Conservation (phyloP, 2,888 invertebrate species). For the Seira musarum region DNA sequence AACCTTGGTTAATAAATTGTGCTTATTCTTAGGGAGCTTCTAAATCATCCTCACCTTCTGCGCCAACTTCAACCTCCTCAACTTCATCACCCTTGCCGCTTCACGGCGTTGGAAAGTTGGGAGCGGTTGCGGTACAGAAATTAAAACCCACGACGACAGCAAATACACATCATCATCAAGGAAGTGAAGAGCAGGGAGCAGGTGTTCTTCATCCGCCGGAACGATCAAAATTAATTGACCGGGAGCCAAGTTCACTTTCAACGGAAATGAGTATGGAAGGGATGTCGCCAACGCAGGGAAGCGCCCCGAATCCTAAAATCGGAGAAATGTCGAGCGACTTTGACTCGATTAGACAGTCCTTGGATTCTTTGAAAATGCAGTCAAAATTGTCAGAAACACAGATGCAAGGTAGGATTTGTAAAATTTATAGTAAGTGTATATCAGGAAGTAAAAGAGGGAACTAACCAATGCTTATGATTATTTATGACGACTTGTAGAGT, state of each 20-base stretch:
- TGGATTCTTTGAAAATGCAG: slow-evolving; percentile 66
- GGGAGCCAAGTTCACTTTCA: neutral
- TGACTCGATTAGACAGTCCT: slow-evolving; percentile 57
- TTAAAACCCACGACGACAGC: neutral
- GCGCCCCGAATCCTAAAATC: slow-evolving; percentile 45
- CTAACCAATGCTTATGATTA: neutral
- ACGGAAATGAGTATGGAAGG: slow-evolving; percentile 41
- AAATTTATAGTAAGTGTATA: too few relatives aligned
- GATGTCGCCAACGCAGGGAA: slow-evolving; percentile 28
- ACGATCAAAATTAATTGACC: neutral
- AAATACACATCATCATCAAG: neutral
- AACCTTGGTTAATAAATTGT: too few relatives aligned
- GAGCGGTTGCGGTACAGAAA: neutral
- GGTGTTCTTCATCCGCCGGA: neutral
- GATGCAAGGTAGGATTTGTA: slow-evolving; percentile 65
- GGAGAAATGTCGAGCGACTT: slow-evolving; percentile 53
- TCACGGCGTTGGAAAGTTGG: neutral
- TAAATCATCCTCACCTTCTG: slow-evolving; percentile 9
- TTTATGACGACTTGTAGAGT: slow-evolving; percentile 54
- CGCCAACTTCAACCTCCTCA: slow-evolving; percentile 11
- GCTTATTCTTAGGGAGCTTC: slow-evolving; percentile 28
- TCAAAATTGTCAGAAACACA: slow-evolving; percentile 68
- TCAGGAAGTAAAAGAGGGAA: neutral
- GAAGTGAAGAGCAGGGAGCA: neutral
- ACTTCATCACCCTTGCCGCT: slow-evolving; percentile 10